Percentiles rank a stretch among this genome's conserved stretches.
These are phyloP conservation scores for Phodopus roborovskii DNA, from an alignment of 2,113 vertebrate genomes.

Conservation along the genomic window DNA sequence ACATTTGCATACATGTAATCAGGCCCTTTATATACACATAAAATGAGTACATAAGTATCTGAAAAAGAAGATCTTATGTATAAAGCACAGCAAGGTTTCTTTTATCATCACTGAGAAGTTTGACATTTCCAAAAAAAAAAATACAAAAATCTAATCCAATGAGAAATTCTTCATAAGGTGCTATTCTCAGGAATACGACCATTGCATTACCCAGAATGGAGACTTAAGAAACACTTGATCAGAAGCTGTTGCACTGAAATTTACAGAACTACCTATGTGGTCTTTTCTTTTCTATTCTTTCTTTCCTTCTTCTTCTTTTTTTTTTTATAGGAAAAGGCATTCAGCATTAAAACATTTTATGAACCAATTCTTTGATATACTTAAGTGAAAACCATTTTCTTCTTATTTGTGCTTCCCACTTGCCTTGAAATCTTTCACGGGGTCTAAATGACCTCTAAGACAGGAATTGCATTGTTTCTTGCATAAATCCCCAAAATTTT, in stretches of 20 bases:
- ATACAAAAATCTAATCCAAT: conserved; percentile 27
- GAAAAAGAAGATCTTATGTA: not conserved
- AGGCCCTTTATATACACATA: not conserved
- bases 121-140: not conserved
- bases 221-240: not conserved
- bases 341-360: conserved; percentile 7
- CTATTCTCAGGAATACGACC: not conserved
- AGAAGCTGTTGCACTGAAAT: not conserved
- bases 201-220: not conserved
- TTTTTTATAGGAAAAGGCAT: not conserved
- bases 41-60: not conserved
- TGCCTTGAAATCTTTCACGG: not conserved
- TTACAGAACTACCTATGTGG: not conserved
- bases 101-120: not conserved
- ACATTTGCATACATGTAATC: not conserved
- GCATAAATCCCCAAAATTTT: conserved; percentile 55
- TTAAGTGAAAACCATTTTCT: conserved; percentile 55
- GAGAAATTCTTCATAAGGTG: not conserved
- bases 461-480: conserved; percentile 34
- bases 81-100: not conserved
- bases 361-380: conserved; percentile 34
- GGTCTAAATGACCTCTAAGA: conserved; percentile 27
- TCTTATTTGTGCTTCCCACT: conserved; percentile 29
- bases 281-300: not conserved
- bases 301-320: no score